Evolutionary conservation across 2,888 invertebrate genomes (phyloP), one percentile per base, ranked within the genome.

Genomic region (Yponomeuta plumbellus): DNA sequence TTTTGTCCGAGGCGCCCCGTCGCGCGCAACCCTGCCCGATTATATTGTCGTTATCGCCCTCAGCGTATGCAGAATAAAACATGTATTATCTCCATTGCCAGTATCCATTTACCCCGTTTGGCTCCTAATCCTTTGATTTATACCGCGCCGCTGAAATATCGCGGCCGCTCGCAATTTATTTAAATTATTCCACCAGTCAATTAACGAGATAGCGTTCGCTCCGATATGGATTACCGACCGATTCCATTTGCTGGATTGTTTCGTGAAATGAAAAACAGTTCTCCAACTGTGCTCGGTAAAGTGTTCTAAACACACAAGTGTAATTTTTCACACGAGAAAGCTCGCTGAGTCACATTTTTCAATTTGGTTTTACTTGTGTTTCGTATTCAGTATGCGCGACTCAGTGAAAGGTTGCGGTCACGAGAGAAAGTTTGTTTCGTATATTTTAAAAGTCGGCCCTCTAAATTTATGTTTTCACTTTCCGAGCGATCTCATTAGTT

Each of bases 121-220:
- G 58, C 62, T 44, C 77, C 83, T 91, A 90, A 91, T 89, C 90
- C 89, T 86, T 86, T 91, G 91, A 91, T 91, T 91, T 91, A 91
- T 88, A 86, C 83, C 81, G 84, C 78, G 77, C 80, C 74, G 78
- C 69, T 85, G 85, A 88, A 81, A 89, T 88, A 89, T 85, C 80
- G 85, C 86, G 80, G 76, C 74, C 77, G 85, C 83, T 81, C 81
- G 85, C 85, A 80, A 86, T 91, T 80, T 87, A 88, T 90, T 88
- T 86, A 85, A 90, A 90, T 90, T 90, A 89, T 86, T 84, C 85
- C 74, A 82, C 76, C 84, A 86, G 88, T 89, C 91, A 90, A 91
- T 91, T 91, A 90, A 86, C 88, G 78, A 76, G 83, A 89, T 90
- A 80, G 89, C 85, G 86, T 86, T 86, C 80, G 75, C 76, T 70